Conservation (phyloP, 2,797 vertebrate species). For the Chloroceryle amazona region DNA sequence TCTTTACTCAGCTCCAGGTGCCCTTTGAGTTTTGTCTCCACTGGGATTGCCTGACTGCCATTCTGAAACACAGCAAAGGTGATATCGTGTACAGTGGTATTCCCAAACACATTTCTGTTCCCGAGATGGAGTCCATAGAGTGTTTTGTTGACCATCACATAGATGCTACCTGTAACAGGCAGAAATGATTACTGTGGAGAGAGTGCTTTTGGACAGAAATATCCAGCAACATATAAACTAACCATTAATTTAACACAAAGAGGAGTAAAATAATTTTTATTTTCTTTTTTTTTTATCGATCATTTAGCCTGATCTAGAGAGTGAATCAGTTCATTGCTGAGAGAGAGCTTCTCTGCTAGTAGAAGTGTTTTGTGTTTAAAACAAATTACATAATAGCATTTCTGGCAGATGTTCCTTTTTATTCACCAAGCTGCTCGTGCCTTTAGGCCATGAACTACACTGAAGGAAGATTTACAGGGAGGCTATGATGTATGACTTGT, state of each 20-base stretch:
- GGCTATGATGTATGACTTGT: not conserved
- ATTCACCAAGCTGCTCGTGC: not conserved
- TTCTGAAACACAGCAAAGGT: slow-evolving; percentile 63
- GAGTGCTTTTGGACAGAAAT: not conserved
- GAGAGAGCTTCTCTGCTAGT: not conserved
- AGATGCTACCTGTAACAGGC: slow-evolving; percentile 81
- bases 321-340: not conserved
- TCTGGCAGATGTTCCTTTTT: not conserved
- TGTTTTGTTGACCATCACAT: slow-evolving; percentile 71
- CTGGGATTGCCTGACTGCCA: slow-evolving; percentile 27
- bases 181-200: not conserved
- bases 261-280: not conserved
- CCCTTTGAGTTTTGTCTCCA: slow-evolving; percentile 47
- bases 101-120: slow-evolving; percentile 68
- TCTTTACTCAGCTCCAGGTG: slow-evolving; percentile 29
- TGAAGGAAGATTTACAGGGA: not conserved
- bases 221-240: not conserved
- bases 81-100: not conserved
- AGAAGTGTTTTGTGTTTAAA: not conserved
- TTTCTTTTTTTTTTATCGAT: not conserved
- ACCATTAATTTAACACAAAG: not conserved
- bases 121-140: slow-evolving; percentile 81
- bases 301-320: not conserved
- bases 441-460: not conserved
- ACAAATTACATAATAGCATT: not conserved